These are phyloP conservation scores for Vanessa cardui DNA, from an alignment of 2,888 invertebrate species.

Conservation along the genomic window DNA sequence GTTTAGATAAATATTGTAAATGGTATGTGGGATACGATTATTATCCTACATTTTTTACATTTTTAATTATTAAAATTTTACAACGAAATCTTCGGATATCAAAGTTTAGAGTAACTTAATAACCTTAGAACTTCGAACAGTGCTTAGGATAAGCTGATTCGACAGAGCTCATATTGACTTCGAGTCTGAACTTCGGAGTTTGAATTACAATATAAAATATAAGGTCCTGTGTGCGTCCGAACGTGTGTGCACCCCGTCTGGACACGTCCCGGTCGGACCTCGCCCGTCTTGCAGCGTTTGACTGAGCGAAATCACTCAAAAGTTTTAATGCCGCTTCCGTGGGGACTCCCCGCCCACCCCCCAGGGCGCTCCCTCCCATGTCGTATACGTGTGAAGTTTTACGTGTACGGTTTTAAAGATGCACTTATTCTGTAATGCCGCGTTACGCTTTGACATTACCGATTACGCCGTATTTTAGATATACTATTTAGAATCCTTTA, in stretches of 20 bases:
- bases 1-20: too few relatives aligned
- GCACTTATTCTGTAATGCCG: conserved; percentile 33
- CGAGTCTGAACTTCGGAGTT: neutral
- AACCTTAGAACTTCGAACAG: neutral
- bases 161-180: conserved; percentile 1
- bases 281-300: conserved; percentile 76
- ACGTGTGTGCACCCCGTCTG: conserved; percentile 48
- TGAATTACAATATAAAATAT: conserved; percentile 14
- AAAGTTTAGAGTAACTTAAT: neutral
- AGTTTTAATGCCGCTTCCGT: conserved; percentile 81
- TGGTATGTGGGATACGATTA: too few relatives aligned
- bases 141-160: neutral
- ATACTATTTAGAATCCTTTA: neutral
- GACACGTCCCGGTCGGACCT: conserved; percentile 55
- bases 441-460: conserved; percentile 9
- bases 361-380: conserved; percentile 30
- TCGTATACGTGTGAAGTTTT: conserved; percentile 46
- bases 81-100: neutral
- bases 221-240: conserved; percentile 32
- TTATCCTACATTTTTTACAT: too few relatives aligned
- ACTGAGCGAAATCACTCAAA: conserved; percentile 82
- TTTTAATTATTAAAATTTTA: too few relatives aligned
- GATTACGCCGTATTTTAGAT: conserved; percentile 2
- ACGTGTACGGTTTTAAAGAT: conserved; percentile 42
- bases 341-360: conserved; percentile 50